Conservation (phyloP, 2,888 invertebrate species). For the Electrophaes corylata region DNA sequence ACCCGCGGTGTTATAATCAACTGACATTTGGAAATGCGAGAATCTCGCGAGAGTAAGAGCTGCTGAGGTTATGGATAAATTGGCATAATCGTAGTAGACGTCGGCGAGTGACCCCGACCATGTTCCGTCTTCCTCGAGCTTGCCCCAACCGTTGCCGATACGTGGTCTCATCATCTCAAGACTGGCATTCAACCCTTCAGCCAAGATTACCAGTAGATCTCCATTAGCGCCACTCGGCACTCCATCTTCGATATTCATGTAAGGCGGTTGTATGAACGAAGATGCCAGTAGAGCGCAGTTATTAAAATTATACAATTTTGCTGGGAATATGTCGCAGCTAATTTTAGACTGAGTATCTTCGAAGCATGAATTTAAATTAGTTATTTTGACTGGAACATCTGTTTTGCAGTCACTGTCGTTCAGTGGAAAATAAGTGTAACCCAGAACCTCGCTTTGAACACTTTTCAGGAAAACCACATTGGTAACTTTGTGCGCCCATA, state of each 20-base stretch:
- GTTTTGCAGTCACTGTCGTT: conserved; percentile 52
- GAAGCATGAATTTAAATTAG: conserved; percentile 34
- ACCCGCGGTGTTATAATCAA: conserved; percentile 47
- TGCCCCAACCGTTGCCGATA: conserved; percentile 65
- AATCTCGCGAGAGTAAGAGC: conserved; percentile 60
- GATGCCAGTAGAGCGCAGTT: conserved; percentile 63
- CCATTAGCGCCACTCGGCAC: conserved; percentile 64
- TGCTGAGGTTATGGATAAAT: conserved; percentile 71
- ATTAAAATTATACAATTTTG: conserved; percentile 60
- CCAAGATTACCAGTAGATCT: conserved; percentile 58
- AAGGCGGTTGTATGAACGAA: conserved; percentile 64
- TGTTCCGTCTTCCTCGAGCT: conserved; percentile 52
- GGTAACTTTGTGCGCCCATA: conserved; percentile 63
- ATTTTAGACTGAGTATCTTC: conserved; percentile 33
- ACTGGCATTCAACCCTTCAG: conserved; percentile 59
- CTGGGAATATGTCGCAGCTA: conserved; percentile 50
- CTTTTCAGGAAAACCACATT: conserved; percentile 62
- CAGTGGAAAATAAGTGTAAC: conserved; percentile 58
- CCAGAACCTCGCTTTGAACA: conserved; percentile 39
- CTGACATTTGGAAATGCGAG: conserved; percentile 62
- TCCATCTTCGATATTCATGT: conserved; percentile 57
- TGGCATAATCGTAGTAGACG: conserved; percentile 61
- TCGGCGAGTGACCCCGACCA: conserved; percentile 73
- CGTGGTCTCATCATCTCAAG: conserved; percentile 59
- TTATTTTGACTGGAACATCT: conserved; percentile 51